Evolutionary conservation across 2,797 vertebrate genomes (phyloP), one percentile per base, ranked within the genome.

Genomic region (Poliocrania exsul): DNA sequence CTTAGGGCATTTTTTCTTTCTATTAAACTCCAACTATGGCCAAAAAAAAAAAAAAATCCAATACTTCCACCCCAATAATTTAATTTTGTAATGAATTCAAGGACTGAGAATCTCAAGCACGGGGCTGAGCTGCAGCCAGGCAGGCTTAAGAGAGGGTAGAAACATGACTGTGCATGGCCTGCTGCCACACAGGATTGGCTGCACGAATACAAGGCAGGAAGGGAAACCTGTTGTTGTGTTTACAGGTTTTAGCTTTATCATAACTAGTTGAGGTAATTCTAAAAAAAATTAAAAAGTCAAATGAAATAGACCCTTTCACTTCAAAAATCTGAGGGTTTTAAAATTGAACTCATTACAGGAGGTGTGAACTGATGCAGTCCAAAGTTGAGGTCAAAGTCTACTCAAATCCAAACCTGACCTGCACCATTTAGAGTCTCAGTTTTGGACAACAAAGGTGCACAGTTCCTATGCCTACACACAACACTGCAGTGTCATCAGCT

Each of bases 401-500:
- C 26, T 67, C 23, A 80, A 82, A 77, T 25, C 9, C 46, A 78
- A 73, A 83, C 2, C 25, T 46, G 21, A 70, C 9, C 26, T 4
- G 29, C 0, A 1, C 3, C 31, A 29, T 38, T 62, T 49, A 23
- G 54, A 71, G 9, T 25, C 18, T 54, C 49, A 10, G 2, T 82
- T 91, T 47, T 54, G 16, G 47, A 73, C 25, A 78, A 65, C 21
- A 13, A 42, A 16, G 5, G 57, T 7, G 19, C 9, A 21, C 6
- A 74, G 24, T 0, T 69, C 44, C 25, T 24, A 25, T 2, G 3
- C 57, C 19, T n/a, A n/a, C 0, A 0, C 25, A 56, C 78, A 81
- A 49, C 51, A 57, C 24, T 28, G 6, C 9, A 33, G 4, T 25
- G 14, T 25, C 44, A 79, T 57, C 6, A 47, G 33, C 20, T 46